These are phyloP conservation scores for Eciton burchellii DNA, from an alignment of 1,140 invertebrate genomes.

Conservation along the genomic window DNA sequence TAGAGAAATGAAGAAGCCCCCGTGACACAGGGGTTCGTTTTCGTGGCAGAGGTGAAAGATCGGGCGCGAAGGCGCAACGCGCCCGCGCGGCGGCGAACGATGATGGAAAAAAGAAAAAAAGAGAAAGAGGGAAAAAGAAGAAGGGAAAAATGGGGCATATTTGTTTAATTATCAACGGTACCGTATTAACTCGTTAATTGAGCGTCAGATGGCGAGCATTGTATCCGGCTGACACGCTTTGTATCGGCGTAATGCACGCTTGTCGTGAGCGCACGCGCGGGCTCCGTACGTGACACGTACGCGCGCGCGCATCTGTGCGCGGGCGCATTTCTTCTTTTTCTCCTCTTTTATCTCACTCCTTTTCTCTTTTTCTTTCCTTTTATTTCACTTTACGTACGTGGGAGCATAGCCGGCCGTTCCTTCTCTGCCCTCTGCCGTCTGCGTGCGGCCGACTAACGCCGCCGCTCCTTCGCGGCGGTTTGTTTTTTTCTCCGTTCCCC, in stretches of 20 bases:
- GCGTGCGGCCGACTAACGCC: slow-evolving; percentile 44
- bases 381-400: slow-evolving; percentile 27
- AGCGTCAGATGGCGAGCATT: slow-evolving; percentile 84
- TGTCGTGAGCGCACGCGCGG: slow-evolving; percentile 40
- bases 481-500: slow-evolving; percentile 63
- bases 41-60: slow-evolving; percentile 42
- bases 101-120: slow-evolving; percentile 74
- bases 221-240: slow-evolving; percentile 84
- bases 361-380: no score
- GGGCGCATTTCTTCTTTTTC: neutral
- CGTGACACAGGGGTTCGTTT: slow-evolving; percentile 44
- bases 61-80: neutral
- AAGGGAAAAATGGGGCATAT: no score
- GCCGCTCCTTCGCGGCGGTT: slow-evolving; percentile 46
- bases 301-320: neutral
- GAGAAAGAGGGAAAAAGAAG: no score
- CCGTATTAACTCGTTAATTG: slow-evolving; percentile 86
- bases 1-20: neutral
- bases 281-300: neutral
- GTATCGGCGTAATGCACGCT: slow-evolving; percentile 66
- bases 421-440: slow-evolving; percentile 57
- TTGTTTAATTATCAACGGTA: slow-evolving; percentile 85
- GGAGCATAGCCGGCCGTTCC: slow-evolving; percentile 63
- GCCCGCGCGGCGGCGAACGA: neutral
- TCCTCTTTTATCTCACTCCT: neutral